Percentiles rank a stretch among this genome's conserved stretches.
Evolutionary conservation across 2,888 invertebrate genomes (phyloP).

Genomic region (Liopterus haemorrhoidalis): DNA sequence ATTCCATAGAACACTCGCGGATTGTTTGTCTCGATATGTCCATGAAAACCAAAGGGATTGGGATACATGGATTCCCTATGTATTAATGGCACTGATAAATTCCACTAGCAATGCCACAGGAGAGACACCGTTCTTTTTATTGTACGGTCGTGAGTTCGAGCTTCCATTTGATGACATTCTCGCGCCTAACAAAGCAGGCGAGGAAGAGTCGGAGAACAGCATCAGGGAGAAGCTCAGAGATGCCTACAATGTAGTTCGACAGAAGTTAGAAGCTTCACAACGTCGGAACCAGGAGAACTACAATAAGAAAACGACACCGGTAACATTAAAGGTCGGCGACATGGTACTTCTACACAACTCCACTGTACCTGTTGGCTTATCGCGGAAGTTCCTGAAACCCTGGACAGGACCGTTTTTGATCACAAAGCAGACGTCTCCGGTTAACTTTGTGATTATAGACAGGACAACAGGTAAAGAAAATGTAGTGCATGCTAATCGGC

Average conservation of each 20-base stretch:
- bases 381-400: slow-evolving; percentile 8
- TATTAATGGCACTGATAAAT: slow-evolving; percentile 26
- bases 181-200: background rate
- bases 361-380: background rate
- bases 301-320: slow-evolving; percentile 1
- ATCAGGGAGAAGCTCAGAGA: background rate
- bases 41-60: slow-evolving; percentile 30
- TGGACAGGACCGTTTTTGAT: slow-evolving; percentile 8
- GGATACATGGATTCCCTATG: slow-evolving; percentile 35
- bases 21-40: slow-evolving; percentile 34
- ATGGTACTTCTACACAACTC: slow-evolving; percentile 5
- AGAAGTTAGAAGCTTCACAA: background rate
- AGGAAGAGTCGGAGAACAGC: background rate
- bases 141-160: slow-evolving; percentile 22
- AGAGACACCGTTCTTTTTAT: slow-evolving; percentile 23
- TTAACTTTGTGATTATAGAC: slow-evolving; percentile 9
- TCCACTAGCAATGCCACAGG: slow-evolving; percentile 16
- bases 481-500: slow-evolving; percentile 9
- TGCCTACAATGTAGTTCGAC: slow-evolving; percentile 2
- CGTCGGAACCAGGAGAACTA: slow-evolving; percentile 5
- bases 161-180: slow-evolving; percentile 5
- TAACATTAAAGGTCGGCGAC: slow-evolving; percentile 8
- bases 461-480: slow-evolving; percentile 7
- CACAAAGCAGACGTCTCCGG: slow-evolving; percentile 11
- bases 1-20: slow-evolving; percentile 34